Evolutionary conservation across 2,113 vertebrate species (phyloP).

Genomic region (Ceuthmochares aereus): DNA sequence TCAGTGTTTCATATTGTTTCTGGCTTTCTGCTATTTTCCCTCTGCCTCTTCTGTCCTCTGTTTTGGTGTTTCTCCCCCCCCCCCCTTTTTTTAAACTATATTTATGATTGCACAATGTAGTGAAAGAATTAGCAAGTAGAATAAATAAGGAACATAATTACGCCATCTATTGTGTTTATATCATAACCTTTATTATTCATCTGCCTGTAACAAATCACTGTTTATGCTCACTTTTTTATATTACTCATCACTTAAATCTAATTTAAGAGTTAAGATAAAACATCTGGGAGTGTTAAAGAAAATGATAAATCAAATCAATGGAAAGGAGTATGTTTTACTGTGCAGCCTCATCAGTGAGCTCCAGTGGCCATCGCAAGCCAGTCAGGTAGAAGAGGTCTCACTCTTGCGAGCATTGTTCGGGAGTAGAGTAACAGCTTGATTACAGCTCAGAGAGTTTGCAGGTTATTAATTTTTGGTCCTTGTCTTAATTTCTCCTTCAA

Average conservation of each 20-base stretch:
- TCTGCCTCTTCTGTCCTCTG: neutral
- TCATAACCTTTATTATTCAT: neutral
- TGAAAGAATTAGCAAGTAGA: neutral
- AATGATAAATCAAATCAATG: neutral
- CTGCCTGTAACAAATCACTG: neutral
- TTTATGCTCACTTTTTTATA: neutral
- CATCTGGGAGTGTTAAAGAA: neutral
- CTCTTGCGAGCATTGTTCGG: neutral
- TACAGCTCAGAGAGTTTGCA: neutral
- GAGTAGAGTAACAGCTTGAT: neutral
- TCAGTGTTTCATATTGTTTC: neutral
- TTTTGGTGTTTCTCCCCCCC: neutral
- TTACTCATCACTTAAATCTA: neutral
- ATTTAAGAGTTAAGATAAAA: neutral
- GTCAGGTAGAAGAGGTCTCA: neutral
- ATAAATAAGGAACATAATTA: neutral
- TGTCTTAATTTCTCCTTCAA: neutral
- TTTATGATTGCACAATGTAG: neutral
- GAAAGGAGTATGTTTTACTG: neutral
- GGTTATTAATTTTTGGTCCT: neutral
- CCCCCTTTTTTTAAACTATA: neutral
- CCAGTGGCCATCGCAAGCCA: neutral
- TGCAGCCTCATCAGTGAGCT: neutral
- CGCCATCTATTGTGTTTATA: neutral
- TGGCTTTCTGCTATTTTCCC: neutral